Conservation (phyloP, 2,797 vertebrate species). For the Anomalospiza imberbis region DNA sequence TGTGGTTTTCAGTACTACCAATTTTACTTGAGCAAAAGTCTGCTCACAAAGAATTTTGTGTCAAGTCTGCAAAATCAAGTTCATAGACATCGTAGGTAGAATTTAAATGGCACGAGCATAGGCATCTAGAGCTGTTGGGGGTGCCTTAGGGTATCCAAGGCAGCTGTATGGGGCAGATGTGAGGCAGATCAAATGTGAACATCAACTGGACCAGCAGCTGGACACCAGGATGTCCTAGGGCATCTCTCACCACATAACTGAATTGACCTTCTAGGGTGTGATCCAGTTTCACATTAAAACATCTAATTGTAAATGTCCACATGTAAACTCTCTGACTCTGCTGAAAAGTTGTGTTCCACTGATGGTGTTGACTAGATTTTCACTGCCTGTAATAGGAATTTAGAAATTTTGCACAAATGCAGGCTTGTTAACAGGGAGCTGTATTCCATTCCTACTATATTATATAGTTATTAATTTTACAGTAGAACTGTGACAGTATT, state of each 20-base stretch:
- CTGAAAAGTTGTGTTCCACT: background rate
- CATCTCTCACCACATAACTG: background rate
- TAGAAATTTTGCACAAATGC: background rate
- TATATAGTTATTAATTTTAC: background rate
- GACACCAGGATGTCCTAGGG: background rate
- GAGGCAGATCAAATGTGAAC: background rate
- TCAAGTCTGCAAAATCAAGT: background rate
- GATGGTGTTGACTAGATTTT: background rate
- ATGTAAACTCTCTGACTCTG: background rate
- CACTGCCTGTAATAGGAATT: background rate
- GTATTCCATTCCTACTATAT: background rate
- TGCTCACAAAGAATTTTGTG: background rate
- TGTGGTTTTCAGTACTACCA: background rate
- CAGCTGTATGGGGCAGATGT: background rate
- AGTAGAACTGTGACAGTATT: background rate
- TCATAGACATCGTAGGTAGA: background rate
- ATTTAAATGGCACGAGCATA: background rate
- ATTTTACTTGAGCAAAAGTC: background rate
- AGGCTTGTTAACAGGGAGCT: background rate
- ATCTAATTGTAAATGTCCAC: background rate
- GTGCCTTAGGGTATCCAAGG: background rate
- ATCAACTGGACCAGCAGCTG: background rate
- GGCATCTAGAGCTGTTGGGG: background rate
- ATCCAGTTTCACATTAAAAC: background rate
- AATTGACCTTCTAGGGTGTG: background rate